These are phyloP conservation scores for Oreochromis mossambicus DNA, from an alignment of 2,797 vertebrate species.

Conservation along the genomic window DNA sequence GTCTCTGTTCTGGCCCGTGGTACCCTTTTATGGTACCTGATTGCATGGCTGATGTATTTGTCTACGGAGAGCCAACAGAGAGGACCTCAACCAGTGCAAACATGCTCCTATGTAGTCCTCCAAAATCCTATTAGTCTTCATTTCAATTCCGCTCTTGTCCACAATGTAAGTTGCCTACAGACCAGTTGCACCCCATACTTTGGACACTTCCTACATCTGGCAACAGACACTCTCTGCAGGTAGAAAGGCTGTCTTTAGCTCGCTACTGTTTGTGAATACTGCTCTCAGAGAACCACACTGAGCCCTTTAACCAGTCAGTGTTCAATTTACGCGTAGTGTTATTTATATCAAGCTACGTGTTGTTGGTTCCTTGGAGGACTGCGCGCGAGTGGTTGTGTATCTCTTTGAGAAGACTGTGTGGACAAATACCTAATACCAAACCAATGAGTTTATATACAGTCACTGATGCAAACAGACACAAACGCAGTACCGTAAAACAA, in stretches of 20 bases:
- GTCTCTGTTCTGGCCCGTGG: neutral
- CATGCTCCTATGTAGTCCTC: neutral
- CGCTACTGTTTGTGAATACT: no score
- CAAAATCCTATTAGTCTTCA: neutral
- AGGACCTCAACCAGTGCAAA: neutral
- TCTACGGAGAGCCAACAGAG: neutral
- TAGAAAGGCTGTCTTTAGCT: neutral
- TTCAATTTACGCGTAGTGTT: neutral
- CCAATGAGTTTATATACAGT: neutral
- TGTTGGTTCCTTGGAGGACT: neutral
- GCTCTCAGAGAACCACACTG: neutral
- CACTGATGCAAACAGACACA: neutral
- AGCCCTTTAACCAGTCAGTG: neutral
- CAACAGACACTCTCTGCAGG: neutral
- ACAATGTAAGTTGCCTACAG: neutral
- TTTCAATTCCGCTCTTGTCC: neutral
- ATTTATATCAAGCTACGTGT: neutral
- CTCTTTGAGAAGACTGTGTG: neutral
- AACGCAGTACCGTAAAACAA: neutral
- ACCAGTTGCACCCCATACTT: neutral
- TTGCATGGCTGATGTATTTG: neutral
- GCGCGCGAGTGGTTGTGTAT: rapidly evolving
- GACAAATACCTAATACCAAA: neutral
- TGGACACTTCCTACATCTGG: neutral
- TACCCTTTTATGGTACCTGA: neutral